A percentile compares a stretch with the other conserved stretches of the same genome.
These are phyloP conservation scores for Camelus bactrianus DNA, from an alignment of 2,113 vertebrate genomes.

Conservation along the genomic window DNA sequence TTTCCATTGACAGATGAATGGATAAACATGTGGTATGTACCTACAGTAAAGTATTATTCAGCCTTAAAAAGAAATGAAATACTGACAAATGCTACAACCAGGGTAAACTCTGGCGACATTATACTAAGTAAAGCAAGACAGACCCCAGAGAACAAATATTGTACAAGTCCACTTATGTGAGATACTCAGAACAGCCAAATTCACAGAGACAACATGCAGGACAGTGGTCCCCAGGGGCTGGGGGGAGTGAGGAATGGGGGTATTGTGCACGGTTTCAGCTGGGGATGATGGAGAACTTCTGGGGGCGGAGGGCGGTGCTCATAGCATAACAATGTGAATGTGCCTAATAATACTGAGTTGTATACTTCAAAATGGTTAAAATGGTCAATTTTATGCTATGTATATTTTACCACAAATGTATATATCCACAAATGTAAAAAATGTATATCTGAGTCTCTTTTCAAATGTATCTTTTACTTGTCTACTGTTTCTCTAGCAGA, in stretches of 20 bases:
- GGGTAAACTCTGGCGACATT: background rate
- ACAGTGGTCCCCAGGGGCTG: background rate
- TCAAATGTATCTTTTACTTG: background rate
- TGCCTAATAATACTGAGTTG: background rate
- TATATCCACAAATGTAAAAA: background rate
- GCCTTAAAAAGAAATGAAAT: background rate
- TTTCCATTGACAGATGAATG: background rate
- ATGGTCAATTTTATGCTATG: background rate
- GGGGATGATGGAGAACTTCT: background rate
- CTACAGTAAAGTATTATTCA: background rate
- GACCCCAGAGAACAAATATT: background rate
- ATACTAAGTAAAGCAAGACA: background rate
- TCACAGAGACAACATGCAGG: background rate
- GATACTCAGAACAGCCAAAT: background rate
- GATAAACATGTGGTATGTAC: background rate
- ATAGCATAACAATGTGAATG: accelerated
- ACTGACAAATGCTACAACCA: too few relatives aligned
- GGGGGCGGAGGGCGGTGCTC: background rate
- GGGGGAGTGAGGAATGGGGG: background rate
- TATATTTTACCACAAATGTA: background rate
- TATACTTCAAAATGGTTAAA: background rate
- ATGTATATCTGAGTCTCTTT: background rate
- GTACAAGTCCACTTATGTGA: too few relatives aligned
- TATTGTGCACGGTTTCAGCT: background rate
- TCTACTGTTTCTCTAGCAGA: background rate